Evolutionary conservation across 2,113 vertebrate genomes (phyloP).

Genomic region (Oenanthe melanoleuca): DNA sequence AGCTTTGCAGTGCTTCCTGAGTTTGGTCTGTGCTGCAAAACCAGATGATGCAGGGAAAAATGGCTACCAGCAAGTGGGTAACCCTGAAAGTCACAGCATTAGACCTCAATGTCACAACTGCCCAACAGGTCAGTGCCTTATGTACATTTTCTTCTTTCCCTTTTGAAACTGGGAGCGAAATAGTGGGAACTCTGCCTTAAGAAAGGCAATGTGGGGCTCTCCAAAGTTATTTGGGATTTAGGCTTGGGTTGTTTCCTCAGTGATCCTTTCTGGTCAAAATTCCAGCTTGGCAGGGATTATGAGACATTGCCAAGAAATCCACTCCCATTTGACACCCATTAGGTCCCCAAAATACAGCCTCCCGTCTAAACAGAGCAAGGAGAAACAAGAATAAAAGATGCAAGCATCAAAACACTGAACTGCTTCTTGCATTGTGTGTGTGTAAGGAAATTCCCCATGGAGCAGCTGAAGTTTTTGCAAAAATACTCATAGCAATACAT

Average conservation of each 20-base stretch:
- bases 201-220: not conserved
- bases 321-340: not conserved
- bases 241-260: not conserved
- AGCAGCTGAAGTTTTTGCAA: constrained; percentile 14
- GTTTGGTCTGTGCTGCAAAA: not conserved
- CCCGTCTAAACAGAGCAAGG: not conserved
- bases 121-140: not conserved
- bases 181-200: not conserved
- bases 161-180: not conserved
- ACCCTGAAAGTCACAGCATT: not conserved
- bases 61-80: not conserved
- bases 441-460: constrained; percentile 24
- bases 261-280: not conserved
- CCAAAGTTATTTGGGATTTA: not conserved
- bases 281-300: not conserved
- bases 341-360: not conserved
- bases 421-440: not conserved
- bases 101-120: not conserved
- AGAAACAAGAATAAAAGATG: not conserved
- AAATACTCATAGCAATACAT: constrained; percentile 20
- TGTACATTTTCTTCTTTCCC: not conserved
- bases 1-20: not conserved
- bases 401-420: not conserved
- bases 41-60: not conserved
- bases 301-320: not conserved